These are phyloP conservation scores for Pyrgilauda ruficollis DNA, from an alignment of 2,113 vertebrate species.

Conservation along the genomic window DNA sequence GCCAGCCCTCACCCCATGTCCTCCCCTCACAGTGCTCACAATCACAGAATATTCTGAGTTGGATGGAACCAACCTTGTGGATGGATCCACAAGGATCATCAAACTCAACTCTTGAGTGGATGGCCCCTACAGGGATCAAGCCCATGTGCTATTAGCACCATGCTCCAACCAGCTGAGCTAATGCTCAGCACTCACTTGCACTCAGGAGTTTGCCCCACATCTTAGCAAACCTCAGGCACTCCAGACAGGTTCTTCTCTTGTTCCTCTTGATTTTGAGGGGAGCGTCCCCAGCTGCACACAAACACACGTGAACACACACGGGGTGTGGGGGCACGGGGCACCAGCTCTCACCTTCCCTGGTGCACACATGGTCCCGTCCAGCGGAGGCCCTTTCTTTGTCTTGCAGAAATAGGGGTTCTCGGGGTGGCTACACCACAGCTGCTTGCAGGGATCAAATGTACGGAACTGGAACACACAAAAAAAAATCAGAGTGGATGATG, in stretches of 20 bases:
- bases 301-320: rapidly evolving
- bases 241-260: neutral
- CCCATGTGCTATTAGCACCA: neutral
- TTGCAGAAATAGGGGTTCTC: conserved; percentile 99
- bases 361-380: conserved; percentile 94
- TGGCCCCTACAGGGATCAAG: neutral
- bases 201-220: neutral
- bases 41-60: neutral
- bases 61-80: too few relatives aligned
- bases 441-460: conserved; percentile 95
- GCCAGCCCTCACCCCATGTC: neutral
- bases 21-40: neutral
- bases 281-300: neutral
- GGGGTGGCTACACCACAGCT: conserved; percentile 97
- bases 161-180: neutral
- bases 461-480: conserved; percentile 84
- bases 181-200: neutral
- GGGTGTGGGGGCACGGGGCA: rapidly evolving
- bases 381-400: conserved; percentile 96
- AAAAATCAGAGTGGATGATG: neutral
- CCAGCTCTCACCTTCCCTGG: conserved; percentile 84
- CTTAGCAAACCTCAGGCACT: neutral
- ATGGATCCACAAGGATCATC: neutral
- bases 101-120: neutral
- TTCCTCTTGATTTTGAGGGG: neutral